Conservation (phyloP, 2,797 vertebrate species). For the Girardinus metallicus region DNA sequence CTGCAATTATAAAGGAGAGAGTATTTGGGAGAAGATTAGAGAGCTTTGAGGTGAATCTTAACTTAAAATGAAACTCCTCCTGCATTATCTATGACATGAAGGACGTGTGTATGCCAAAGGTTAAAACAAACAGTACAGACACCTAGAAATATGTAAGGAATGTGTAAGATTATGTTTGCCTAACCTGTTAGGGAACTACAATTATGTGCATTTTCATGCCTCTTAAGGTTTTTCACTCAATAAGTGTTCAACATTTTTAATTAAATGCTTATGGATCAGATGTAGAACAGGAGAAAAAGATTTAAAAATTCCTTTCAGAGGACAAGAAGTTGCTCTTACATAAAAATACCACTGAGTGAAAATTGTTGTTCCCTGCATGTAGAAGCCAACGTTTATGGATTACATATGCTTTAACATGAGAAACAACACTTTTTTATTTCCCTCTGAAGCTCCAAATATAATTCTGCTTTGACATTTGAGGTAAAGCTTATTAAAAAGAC, state of each 20-base stretch:
- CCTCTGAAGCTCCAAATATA: neutral
- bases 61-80: neutral
- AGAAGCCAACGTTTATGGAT: too few species aligned
- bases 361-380: too few species aligned
- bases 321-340: neutral
- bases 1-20: neutral
- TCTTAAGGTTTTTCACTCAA: neutral
- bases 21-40: neutral
- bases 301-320: neutral
- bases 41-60: neutral
- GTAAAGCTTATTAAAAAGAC: neutral
- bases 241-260: neutral
- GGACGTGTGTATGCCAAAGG: neutral
- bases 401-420: too few species aligned
- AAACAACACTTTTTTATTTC: too few species aligned
- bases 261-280: neutral
- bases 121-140: neutral
- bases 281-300: neutral
- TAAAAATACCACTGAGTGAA: neutral
- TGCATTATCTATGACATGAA: neutral
- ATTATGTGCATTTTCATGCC: neutral
- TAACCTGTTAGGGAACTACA: neutral
- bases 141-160: neutral
- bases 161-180: neutral
- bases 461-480: neutral